Conservation (phyloP, 2,888 invertebrate species). For the Minunthozetes semirufus region DNA sequence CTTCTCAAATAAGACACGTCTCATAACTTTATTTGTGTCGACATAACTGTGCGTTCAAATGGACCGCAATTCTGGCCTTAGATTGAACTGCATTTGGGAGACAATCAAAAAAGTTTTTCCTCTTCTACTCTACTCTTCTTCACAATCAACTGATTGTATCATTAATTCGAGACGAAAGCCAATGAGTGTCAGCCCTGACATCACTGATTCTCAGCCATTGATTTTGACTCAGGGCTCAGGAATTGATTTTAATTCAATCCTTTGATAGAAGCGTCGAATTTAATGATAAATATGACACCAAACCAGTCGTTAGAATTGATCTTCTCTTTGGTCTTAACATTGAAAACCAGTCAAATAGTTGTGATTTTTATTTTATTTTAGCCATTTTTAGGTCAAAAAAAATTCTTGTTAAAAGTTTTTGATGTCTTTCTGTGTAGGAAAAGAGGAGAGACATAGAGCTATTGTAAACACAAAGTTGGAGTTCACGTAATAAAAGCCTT, state of each 20-base stretch:
- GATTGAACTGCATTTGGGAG: not conserved
- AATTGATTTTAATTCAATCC: not conserved
- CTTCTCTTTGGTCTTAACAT: no score
- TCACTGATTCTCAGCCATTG: not conserved
- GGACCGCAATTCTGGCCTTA: not conserved
- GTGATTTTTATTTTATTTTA: no score
- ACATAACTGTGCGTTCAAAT: not conserved
- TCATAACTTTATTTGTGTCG: slow-evolving; percentile 9
- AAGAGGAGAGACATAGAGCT: no score
- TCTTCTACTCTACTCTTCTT: not conserved
- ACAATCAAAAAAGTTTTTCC: not conserved
- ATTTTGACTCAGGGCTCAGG: not conserved
- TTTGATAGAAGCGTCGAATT: not conserved
- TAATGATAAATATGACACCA: not conserved
- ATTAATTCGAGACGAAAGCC: not conserved
- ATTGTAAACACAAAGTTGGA: no score
- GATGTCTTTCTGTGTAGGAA: no score
- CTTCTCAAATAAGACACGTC: not conserved
- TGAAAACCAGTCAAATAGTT: no score
- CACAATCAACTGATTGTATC: not conserved
- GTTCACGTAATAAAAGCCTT: no score
- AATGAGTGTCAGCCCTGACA: not conserved
- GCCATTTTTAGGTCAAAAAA: no score
- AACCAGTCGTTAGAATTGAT: not conserved
- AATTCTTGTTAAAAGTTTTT: no score